phyloP scores from a whole-genome alignment of 1,140 invertebrate genomes.

The Drosophila ananassae region DNA sequence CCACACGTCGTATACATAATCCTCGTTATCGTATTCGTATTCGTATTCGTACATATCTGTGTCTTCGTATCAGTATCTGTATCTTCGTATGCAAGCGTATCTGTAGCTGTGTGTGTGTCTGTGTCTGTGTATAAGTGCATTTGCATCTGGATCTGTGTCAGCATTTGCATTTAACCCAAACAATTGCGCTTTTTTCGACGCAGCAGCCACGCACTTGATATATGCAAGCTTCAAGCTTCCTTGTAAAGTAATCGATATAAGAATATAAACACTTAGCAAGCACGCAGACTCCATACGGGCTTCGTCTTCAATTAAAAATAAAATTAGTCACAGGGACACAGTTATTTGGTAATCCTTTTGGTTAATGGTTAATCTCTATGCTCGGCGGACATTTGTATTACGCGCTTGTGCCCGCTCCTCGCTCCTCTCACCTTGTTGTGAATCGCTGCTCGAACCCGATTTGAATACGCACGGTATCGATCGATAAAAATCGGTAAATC shows the following conservation, averaged over 20 bases:
- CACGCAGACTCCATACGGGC: constrained; percentile 26
- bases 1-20: constrained; percentile 37
- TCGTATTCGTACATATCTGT: not conserved
- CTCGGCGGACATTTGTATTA: constrained; percentile 70
- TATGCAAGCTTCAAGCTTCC: constrained; percentile 47
- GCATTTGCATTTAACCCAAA: constrained; percentile 42
- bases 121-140: constrained; percentile 21
- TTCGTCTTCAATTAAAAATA: constrained; percentile 80
- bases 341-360: constrained; percentile 65
- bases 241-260: constrained; percentile 27
- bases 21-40: not conserved
- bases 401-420: constrained; percentile 76
- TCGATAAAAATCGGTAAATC: constrained; percentile 26
- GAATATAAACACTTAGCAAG: constrained; percentile 10
- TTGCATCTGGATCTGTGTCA: constrained; percentile 32
- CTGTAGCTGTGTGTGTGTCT: constrained; percentile 1
- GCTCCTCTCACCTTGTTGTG: constrained; percentile 50
- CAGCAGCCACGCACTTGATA: constrained; percentile 55
- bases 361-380: constrained; percentile 49
- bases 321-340: constrained; percentile 58
- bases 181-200: constrained; percentile 78
- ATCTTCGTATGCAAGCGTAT: constrained; percentile 1
- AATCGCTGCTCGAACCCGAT: constrained; percentile 52
- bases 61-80: constrained; percentile 13
- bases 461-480: constrained; percentile 25